Base-by-base conservation (phyloP, 2,797 vertebrate genomes). In the Onychomys torridus region DNA sequence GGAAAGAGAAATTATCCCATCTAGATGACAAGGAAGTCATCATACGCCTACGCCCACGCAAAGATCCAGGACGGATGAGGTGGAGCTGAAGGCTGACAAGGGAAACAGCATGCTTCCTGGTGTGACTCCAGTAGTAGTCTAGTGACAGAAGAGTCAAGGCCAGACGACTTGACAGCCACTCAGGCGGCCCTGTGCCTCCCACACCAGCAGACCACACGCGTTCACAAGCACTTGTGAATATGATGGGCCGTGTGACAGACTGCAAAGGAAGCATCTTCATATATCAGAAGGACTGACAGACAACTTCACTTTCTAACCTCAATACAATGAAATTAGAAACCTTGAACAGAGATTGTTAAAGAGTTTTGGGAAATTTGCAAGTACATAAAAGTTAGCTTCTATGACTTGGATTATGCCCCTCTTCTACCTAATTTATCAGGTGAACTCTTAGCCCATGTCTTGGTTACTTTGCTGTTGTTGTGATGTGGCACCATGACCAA, bases 201-300 rank as follows among this genome's bases (percentile, higher is more conserved):
- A 59, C 37, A 57, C 12, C 12, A 32, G 52, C 23, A 81, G n/a
- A 55, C 8, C 52, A 9, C 37, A 32, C 16, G 23, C 16, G 23
- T 2, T 43, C 2, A 0, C 5, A 34, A 88, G 85, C 17, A 5
- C 34, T 37, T 40, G 17, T 29, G 23, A 40, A 57, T 9, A 29
- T 5, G 19, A 6, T 37, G 3, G n/a, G 49, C 49, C 11, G 13
- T 0, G n/a, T 43, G 4, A 34, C 1, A 32, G n/a, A 37, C 25
- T 21, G 4, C 27, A 43, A 32, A 43, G 5, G 25, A 21, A 21
- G 34, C 16, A n/a, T 57, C 67, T 55, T n/a, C 34, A 19, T n/a
- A 27, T 29, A n/a, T 69, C 34, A 55, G n/a, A 71, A 87, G 19
- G 34, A 37, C 67, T 6, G 34, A 46, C 16, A 29, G 55, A 46